Conservation (phyloP, 1,140 invertebrate genomes). For the Leptinotarsa lineolata region DNA sequence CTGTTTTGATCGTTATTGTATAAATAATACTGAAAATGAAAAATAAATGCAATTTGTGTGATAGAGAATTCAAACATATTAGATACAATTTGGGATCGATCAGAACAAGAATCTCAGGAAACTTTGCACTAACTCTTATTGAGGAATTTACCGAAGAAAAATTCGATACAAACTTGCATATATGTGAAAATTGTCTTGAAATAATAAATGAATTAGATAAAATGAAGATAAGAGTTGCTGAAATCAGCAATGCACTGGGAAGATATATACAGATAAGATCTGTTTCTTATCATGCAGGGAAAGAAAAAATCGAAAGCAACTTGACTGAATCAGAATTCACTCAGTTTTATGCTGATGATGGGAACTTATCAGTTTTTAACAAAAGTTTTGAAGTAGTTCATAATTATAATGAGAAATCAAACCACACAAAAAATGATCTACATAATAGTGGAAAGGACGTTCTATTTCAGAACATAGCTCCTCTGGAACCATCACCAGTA, state of each 20-base stretch:
- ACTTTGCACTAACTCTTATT: not conserved
- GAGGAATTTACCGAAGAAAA: not conserved
- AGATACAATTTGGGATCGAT: not conserved
- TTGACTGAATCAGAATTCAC: constrained; percentile 1
- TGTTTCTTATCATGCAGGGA: not conserved
- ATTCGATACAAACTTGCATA: constrained; percentile 30
- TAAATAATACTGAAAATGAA: not conserved
- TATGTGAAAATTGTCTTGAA: constrained; percentile 34
- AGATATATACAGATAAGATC: constrained; percentile 17
- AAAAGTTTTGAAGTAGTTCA: not conserved
- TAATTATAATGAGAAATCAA: not conserved
- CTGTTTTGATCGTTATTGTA: not conserved
- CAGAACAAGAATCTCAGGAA: not conserved
- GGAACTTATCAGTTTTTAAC: constrained; percentile 12
- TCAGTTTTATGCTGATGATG: constrained; percentile 22
- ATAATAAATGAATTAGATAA: constrained; percentile 40
- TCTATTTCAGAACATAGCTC: not conserved
- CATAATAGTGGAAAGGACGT: not conserved
- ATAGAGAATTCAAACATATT: not conserved
- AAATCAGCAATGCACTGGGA: constrained; percentile 26
- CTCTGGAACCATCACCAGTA: not conserved
- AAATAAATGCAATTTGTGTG: not conserved
- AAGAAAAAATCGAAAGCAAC: constrained; percentile 9
- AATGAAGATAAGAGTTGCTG: constrained; percentile 34
- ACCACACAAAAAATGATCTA: not conserved